Evolutionary conservation across 1,140 invertebrate species (phyloP).

Genomic region (Tetranychus urticae): DNA sequence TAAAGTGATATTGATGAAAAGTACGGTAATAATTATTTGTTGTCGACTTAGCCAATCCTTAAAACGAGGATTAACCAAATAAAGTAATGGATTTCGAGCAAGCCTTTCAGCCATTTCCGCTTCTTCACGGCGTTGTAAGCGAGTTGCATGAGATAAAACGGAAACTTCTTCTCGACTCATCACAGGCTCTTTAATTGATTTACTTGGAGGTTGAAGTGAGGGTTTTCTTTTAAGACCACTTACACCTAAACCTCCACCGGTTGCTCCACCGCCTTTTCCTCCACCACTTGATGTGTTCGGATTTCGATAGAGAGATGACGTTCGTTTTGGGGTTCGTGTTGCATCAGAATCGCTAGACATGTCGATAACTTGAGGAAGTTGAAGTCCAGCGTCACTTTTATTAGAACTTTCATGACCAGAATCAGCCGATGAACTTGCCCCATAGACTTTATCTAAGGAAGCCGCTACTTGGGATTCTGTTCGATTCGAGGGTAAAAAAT

Average conservation of each 20-base stretch:
- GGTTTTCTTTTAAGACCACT: conserved; percentile 38
- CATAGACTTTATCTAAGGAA: no score
- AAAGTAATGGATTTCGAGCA: conserved; percentile 73
- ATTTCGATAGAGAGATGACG: conserved; percentile 37
- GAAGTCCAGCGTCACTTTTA: neutral
- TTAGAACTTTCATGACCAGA: neutral
- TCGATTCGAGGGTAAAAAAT: no score
- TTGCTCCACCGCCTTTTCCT: neutral
- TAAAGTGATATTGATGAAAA: conserved; percentile 13
- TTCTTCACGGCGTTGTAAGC: conserved; percentile 73
- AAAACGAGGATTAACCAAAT: conserved; percentile 28
- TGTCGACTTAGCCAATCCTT: conserved; percentile 13
- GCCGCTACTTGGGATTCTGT: no score
- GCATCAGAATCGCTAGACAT: neutral
- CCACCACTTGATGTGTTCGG: neutral
- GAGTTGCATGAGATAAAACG: conserved; percentile 60
- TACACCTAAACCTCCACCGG: neutral
- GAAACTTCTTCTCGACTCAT: conserved; percentile 89
- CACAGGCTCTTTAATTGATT: conserved; percentile 24
- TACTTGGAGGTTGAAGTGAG: conserved; percentile 71
- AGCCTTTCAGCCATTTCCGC: conserved; percentile 74
- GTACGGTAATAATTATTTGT: conserved; percentile 13
- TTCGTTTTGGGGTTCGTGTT: conserved; percentile 32
- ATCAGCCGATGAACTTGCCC: neutral
- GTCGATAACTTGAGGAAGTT: neutral